Evolutionary conservation across 2,797 vertebrate species (phyloP), one percentile per base, ranked within the genome.

Genomic region (Rhynchonycteris naso): DNA sequence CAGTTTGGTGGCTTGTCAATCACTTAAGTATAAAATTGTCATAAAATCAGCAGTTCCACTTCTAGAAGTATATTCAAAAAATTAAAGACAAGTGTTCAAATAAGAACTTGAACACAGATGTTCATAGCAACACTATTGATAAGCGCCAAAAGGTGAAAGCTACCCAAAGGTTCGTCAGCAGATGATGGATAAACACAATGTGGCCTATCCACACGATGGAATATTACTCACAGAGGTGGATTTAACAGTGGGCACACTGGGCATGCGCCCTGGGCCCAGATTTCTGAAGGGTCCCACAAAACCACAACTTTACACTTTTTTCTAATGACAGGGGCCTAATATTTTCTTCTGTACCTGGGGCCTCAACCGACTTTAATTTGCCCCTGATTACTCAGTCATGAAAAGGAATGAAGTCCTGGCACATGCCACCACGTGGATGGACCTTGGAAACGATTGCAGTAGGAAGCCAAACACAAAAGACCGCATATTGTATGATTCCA

Each of bases 201-300:
- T 1, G 13, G 9, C 4, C 1, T 3, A 1, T 11, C 47, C 59
- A 1, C 0, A 2, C 1, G 1, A 22, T 0, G 5, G 4, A 15
- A 69, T 2, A 3, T 4, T 8, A 10, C 14, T 24, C 33, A 2
- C 43, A 43, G 43, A 43, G 43, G 43, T 43, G 43, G 43, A 43
- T 43, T 43, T 43, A 7, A 43, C 8, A 7, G 43, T 5, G 43
- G 43, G 43, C 43, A 43, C 43, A 43, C 43, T 43, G 43, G 43
- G 43, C 43, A 7, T 43, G 43, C 43, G 8, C 43, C 43, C 8
- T 5, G 43, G 43, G 43, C 43, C 43, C 43, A 5, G 43, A 43
- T 43, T 43, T 43, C 43, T 43, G 43, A 43, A 43, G 43, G 43
- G 3, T 43, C 43, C 43, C 43, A 7, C 43, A 6, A 43, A 43